A percentile compares a stretch with the other conserved stretches of the same genome.
Conservation (phyloP, 2,797 vertebrate species). For the Acomys russatus region DNA sequence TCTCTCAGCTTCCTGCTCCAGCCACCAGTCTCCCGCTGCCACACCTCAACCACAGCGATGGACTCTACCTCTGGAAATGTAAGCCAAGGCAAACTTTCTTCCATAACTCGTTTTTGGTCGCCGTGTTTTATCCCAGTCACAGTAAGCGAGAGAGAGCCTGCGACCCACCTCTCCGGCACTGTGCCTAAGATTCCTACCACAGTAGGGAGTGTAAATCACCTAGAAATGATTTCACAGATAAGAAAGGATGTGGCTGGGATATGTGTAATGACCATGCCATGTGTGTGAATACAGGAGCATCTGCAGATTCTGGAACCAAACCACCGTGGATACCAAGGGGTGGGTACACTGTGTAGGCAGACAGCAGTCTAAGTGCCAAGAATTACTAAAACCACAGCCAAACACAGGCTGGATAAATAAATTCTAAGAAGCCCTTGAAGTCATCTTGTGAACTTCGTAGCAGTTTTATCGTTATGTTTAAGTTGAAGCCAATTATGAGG, state of each 20-base stretch:
- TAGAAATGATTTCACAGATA: background rate
- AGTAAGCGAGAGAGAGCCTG: background rate
- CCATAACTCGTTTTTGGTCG: background rate
- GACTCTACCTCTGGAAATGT: background rate
- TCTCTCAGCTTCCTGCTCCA: background rate
- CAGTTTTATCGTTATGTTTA: background rate
- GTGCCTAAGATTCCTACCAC: background rate
- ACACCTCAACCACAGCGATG: background rate
- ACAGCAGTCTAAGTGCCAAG: background rate
- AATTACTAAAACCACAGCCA: background rate
- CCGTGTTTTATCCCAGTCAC: background rate
- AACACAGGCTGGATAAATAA: background rate
- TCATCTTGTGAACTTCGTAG: background rate
- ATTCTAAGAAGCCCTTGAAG: background rate
- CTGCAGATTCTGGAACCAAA: constrained; percentile 1
- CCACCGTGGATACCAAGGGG: background rate
- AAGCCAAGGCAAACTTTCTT: background rate
- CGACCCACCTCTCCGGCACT: background rate
- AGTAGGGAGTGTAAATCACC: background rate
- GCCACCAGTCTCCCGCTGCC: background rate
- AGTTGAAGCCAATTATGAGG: too few species aligned
- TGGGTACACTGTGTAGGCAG: background rate
- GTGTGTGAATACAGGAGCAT: background rate
- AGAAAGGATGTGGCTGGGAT: background rate
- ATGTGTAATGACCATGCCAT: background rate